phyloP scores from a whole-genome alignment of 1,140 invertebrate genomes.

The Aphis craccivora region DNA sequence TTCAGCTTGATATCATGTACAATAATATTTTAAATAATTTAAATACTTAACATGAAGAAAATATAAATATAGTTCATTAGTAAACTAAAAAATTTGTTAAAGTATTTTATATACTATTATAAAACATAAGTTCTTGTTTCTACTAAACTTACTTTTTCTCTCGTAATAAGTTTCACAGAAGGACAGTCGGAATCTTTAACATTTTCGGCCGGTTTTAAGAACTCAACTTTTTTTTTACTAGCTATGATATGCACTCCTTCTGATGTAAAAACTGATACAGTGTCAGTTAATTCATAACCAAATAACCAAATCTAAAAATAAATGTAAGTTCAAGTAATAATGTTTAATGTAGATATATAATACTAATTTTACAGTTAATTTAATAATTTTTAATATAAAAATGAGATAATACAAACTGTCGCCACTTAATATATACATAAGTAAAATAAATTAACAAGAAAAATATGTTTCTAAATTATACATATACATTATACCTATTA shows the following conservation, averaged over 20 bases:
- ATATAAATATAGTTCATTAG: no score
- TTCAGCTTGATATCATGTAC: background rate
- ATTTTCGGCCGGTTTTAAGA: conserved; percentile 90
- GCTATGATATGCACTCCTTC: conserved; percentile 87
- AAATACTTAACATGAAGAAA: background rate
- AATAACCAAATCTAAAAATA: conserved; percentile 87
- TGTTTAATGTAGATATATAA: background rate
- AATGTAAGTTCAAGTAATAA: background rate
- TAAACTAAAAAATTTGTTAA: no score
- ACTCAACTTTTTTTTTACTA: conserved; percentile 98
- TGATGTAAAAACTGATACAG: conserved; percentile 89
- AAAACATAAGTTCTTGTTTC: background rate
- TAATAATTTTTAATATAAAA: background rate
- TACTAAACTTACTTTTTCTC: conserved; percentile 81
- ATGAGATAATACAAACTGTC: background rate
- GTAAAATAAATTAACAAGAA: background rate
- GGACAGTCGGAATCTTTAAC: conserved; percentile 86
- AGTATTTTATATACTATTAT: background rate
- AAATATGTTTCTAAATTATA: background rate
- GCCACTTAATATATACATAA: background rate
- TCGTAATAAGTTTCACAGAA: conserved; percentile 83
- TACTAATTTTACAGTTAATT: background rate
- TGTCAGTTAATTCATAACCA: conserved; percentile 96
- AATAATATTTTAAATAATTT: background rate
- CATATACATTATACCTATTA: no score